These are phyloP conservation scores for Tromatobia lineatoria DNA, from an alignment of 2,888 invertebrate genomes.

Conservation along the genomic window DNA sequence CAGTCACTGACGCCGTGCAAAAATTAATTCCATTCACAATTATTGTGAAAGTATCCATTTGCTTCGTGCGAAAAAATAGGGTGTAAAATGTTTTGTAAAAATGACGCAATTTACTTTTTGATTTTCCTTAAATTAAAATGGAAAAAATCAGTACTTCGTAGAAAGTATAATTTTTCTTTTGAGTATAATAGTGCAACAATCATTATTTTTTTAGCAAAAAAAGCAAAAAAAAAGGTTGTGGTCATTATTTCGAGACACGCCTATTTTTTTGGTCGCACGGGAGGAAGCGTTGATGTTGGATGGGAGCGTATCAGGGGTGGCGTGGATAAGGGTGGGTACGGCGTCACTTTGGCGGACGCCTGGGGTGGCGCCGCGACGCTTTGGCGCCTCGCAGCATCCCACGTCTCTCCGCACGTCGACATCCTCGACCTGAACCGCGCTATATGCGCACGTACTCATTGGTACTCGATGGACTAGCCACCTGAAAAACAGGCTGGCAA, in stretches of 20 bases:
- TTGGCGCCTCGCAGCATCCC: slow-evolving; percentile 81
- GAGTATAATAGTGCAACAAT: neutral
- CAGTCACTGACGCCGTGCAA: too few relatives aligned
- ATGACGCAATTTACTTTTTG: too few relatives aligned
- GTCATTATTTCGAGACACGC: slow-evolving; percentile 51
- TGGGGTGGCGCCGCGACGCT: slow-evolving; percentile 85
- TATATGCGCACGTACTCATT: neutral
- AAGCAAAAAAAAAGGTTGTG: neutral
- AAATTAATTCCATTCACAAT: too few relatives aligned
- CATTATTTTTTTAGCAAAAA: neutral
- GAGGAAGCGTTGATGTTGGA: slow-evolving; percentile 56
- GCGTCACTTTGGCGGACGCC: slow-evolving; percentile 84
- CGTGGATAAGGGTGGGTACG: slow-evolving; percentile 75
- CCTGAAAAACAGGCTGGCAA: slow-evolving; percentile 18
- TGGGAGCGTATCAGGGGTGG: slow-evolving; percentile 57
- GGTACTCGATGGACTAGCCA: slow-evolving; percentile 20
- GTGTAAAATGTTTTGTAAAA: too few relatives aligned
- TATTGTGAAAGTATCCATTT: too few relatives aligned
- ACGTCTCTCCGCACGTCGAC: slow-evolving; percentile 58
- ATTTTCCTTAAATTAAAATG: neutral
- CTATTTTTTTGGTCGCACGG: slow-evolving; percentile 56
- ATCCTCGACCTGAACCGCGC: slow-evolving; percentile 28
- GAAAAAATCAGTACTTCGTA: neutral
- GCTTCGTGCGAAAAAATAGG: too few relatives aligned
- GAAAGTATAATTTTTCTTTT: neutral